These are phyloP conservation scores for Ellobium chinense DNA, from an alignment of 2,888 invertebrate species.

Conservation along the genomic window DNA sequence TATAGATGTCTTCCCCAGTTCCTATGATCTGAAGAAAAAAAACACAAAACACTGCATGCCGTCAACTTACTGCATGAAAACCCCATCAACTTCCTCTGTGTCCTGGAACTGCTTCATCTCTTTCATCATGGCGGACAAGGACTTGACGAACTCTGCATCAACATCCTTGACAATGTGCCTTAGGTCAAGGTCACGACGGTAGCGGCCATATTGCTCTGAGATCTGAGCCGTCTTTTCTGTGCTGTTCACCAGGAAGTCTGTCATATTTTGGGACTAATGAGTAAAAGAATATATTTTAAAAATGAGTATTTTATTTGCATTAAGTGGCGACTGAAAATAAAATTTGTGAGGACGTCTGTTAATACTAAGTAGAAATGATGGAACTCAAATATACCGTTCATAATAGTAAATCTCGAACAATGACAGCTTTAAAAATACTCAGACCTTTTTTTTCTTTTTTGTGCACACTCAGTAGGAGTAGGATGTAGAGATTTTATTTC, in stretches of 20 bases:
- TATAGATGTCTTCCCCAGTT: too few species aligned
- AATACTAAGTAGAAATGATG: too few species aligned
- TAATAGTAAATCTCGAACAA: too few species aligned
- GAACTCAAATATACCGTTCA: too few species aligned
- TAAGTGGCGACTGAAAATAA: background rate
- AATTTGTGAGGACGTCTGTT: background rate
- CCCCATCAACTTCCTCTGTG: slow-evolving; percentile 51
- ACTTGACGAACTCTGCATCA: slow-evolving; percentile 53
- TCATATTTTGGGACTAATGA: slow-evolving; percentile 39
- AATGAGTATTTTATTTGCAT: background rate
- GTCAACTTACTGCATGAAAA: slow-evolving; percentile 57
- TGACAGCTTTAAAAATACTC: too few species aligned
- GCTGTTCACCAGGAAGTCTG: slow-evolving; percentile 48
- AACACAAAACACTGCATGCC: too few species aligned
- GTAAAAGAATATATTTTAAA: too few species aligned
- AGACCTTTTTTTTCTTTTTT: too few species aligned
- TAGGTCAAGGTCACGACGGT: slow-evolving; percentile 49
- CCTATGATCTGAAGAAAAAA: too few species aligned
- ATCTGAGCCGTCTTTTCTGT: slow-evolving; percentile 40
- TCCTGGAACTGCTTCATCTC: slow-evolving; percentile 52
- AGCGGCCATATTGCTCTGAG: background rate
- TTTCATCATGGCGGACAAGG: slow-evolving; percentile 49
- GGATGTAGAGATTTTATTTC: too few species aligned
- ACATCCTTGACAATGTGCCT: slow-evolving; percentile 48
- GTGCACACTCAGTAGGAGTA: too few species aligned